Base-by-base conservation (phyloP, 2,888 invertebrate genomes). In the Oscheius sp. region DNA sequence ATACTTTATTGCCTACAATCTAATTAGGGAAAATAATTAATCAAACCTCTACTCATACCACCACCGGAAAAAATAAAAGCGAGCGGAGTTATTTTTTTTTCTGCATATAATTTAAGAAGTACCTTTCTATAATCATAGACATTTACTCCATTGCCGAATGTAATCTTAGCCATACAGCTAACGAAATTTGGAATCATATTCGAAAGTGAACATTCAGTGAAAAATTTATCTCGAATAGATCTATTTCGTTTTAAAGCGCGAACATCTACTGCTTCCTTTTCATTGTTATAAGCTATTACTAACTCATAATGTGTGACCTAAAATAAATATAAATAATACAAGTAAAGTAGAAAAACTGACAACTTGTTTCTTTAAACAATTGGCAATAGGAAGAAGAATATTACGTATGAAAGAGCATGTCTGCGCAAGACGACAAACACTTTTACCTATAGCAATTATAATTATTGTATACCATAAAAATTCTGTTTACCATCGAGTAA, bases 251-350 rank as follows among this genome's bases (percentile, higher is more conserved):
- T 64, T 30, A 64, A n/a, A 4, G 64, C 64, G 14, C 64, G 50
- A 12, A 64, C 64, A 38, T 36, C 54, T 1, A 64, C 51, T 14
- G 22, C 8, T 14, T 33, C 24, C n/a, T 17, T 51, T 30, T 26
- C 22, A 28, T 64, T 36, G 30, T 64, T 64, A 36, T 33, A 54
- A 2, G 24, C 26, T 20, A 64, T 30, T n/a, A 64, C 38, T 17
- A 64, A 50, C 30, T 64, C 64, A 38, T 51, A 64, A n/a, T 22
- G 12, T 1, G 51, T 51, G n/a, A 49, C 64, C 64, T 51, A 26
- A 20, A 64, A 50, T 5, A 20, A 26, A 8, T 50, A 9, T 32
- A 49, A 28, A 17, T 32, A 14, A 1, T 12, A 17, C 22, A 8
- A 30, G 6, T 6, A 33, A 20, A 1, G 22, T 9, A 20, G 0